Conservation (phyloP, 92 coral and sea anemone genomes). For the Chrysogorgia sp. region DNA sequence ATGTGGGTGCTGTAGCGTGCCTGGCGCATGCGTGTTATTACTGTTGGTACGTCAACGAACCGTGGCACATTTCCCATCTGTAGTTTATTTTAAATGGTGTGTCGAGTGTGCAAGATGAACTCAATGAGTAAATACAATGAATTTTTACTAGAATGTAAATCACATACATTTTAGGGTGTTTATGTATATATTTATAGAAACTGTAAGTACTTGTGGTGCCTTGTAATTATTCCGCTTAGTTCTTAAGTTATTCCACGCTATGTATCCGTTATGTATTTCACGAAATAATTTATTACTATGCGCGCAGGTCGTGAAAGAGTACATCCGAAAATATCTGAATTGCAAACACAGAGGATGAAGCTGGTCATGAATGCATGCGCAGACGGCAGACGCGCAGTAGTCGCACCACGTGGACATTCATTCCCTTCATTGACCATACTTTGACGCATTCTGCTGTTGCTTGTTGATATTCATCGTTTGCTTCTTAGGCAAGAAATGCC, state of each 20-base stretch:
- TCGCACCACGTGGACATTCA: neutral
- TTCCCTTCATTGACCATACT: too few species aligned
- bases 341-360: too few species aligned
- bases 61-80: too few species aligned
- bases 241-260: neutral
- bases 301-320: neutral
- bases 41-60: too few species aligned
- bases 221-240: neutral
- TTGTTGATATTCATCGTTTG: too few species aligned
- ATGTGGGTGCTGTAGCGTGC: neutral
- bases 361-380: too few species aligned
- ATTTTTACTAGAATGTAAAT: neutral
- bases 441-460: too few species aligned
- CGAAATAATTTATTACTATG: neutral
- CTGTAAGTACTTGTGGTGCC: neutral
- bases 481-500: too few species aligned
- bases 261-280: neutral
- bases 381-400: neutral
- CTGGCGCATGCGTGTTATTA: slow-evolving; percentile 1
- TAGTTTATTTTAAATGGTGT: too few species aligned
- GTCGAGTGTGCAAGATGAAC: neutral
- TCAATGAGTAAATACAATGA: neutral
- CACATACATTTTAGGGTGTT: neutral
- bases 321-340: neutral
- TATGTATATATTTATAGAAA: neutral